Evolutionary conservation across 2,797 vertebrate genomes (phyloP).

Genomic region (Anabas testudineus): DNA sequence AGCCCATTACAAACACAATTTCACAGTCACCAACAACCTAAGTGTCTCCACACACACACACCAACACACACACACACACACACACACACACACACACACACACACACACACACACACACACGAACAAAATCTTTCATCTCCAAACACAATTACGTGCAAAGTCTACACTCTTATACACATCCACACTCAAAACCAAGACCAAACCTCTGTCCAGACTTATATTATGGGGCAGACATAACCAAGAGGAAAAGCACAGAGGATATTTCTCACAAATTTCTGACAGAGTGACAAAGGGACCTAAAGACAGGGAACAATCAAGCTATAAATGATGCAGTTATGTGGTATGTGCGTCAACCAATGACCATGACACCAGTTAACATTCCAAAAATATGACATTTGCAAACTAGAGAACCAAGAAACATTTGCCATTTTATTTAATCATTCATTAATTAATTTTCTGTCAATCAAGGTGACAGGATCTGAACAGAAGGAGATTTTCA

Average conservation of each 20-base stretch:
- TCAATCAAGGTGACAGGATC: too few species aligned
- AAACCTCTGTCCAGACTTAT: not conserved
- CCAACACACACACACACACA: slow-evolving; percentile 9
- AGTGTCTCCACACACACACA: slow-evolving; percentile 16
- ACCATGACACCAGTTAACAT: too few species aligned
- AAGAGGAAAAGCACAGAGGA: not conserved
- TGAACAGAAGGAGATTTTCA: too few species aligned
- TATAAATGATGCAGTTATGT: too few species aligned
- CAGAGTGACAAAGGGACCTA: too few species aligned
- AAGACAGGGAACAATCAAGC: too few species aligned
- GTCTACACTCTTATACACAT: not conserved
- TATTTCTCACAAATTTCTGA: too few species aligned
- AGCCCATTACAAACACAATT: slow-evolving; percentile 61
- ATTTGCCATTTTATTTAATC: too few species aligned
- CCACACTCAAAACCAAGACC: not conserved
- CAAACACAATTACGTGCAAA: not conserved
- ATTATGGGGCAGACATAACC: not conserved
- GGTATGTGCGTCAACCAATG: too few species aligned
- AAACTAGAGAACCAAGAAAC: too few species aligned
- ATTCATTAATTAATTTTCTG: too few species aligned
- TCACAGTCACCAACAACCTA: slow-evolving; percentile 40
- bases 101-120: slow-evolving; percentile 8
- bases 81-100: slow-evolving; percentile 10
- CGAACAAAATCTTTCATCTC: not conserved
- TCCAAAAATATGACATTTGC: too few species aligned